Evolutionary conservation across 2,113 vertebrate species (phyloP), one percentile per base, ranked within the genome.

Genomic region (Ameiurus melas): DNA sequence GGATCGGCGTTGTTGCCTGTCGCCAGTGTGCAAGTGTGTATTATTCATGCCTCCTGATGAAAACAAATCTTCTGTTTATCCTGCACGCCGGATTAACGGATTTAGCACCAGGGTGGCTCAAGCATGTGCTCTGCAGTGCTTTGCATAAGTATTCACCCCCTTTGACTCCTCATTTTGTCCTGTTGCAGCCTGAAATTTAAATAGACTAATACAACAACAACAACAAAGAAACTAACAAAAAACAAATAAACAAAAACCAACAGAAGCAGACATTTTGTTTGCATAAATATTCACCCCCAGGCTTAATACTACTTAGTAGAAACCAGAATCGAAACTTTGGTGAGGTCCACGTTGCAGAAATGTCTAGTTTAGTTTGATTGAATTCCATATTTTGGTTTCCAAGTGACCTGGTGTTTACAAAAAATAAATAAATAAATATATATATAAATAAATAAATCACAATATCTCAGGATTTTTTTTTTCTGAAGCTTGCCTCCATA

Each of bases 1-100:
- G 20, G 51, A 68, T 25, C 33, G 43, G 71, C 25, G 71, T 62
- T 82, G 83, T 78, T 86, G 87, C 85, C 84, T 83, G 82, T 83
- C 66, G 30, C 47, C 33, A 83, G 87, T 43, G 68, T 90, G 57
- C 27, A 8, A 60, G 58, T 30, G 80, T 84, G 84, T 85, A 86
- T 83, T 88, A 84, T 88, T 83, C 71, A 86, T 68, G 86, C 62
- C 78, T 77, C 70, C 64, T 85, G 84, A 87, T 89, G 83, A 89
- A 91, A 89, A 84, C 84, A 89, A 88, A 86, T 85, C 47, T 86
- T 81, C 83, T 85, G 87, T 88, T 90, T 89, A 90, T 90, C 55
- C 85, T 27, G 53, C 62, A 55, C 36, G 71, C 75, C 12, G 39
- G 77, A 89, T 83, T 90, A 87, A 77, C 53, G 86, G 79, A 25